Conservation (phyloP, 2,888 invertebrate species). For the Amphipoea lucens region DNA sequence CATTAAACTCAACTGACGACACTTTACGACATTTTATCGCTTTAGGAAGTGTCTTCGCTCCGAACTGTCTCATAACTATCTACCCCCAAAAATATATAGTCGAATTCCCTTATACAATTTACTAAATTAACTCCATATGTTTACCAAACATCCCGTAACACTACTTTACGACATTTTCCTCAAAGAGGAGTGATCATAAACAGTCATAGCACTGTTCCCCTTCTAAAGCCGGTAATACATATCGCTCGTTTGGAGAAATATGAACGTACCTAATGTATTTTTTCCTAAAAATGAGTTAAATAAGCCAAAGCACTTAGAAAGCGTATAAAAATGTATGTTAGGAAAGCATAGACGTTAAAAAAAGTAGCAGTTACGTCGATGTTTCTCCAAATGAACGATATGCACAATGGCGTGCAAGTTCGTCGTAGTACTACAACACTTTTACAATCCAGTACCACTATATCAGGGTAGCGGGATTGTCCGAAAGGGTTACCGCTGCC, state of each 20-base stretch:
- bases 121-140: constrained; percentile 27
- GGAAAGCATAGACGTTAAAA: too few relatives aligned
- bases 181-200: constrained; percentile 14
- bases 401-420: neutral
- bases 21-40: neutral
- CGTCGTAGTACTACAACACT: neutral
- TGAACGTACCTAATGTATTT: too few relatives aligned
- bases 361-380: too few relatives aligned
- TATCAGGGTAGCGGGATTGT: too few relatives aligned
- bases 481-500: too few relatives aligned
- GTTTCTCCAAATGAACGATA: neutral
- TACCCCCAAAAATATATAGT: neutral
- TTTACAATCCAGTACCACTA: neutral
- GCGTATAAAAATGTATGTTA: too few relatives aligned
- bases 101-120: constrained; percentile 12
- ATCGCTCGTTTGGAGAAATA: too few relatives aligned
- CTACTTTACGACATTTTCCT: constrained; percentile 31
- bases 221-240: neutral
- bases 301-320: too few relatives aligned
- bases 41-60: neutral
- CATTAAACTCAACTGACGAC: constrained; percentile 7
- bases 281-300: too few relatives aligned
- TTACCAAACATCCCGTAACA: constrained; percentile 22
- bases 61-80: neutral
- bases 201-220: neutral